Evolutionary conservation across 2,888 invertebrate genomes (phyloP).

Genomic region (Cataglyphis cursor): DNA sequence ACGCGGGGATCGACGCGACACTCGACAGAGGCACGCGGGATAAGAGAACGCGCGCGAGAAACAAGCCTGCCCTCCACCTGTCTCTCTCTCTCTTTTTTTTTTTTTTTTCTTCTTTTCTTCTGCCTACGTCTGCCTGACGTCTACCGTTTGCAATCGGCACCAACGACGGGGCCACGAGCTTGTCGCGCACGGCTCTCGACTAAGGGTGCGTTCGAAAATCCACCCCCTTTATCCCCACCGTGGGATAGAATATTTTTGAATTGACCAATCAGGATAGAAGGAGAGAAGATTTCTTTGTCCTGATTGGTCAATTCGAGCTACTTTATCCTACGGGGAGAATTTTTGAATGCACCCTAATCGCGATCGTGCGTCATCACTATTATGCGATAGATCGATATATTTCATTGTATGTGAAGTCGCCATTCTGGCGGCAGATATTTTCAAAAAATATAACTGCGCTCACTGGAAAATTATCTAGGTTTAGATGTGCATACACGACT

Average conservation of each 20-base stretch:
- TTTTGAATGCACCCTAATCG: neutral
- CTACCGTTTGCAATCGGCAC: slow-evolving; percentile 47
- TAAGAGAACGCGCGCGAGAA: neutral
- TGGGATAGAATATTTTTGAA: too few species aligned
- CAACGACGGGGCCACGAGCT: slow-evolving; percentile 22
- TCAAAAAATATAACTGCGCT: neutral
- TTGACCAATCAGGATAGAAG: too few species aligned
- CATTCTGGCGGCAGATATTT: neutral
- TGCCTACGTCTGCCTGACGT: slow-evolving; percentile 39
- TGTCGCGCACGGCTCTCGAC: slow-evolving; percentile 33
- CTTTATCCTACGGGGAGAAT: too few species aligned
- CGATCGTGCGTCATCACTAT: neutral
- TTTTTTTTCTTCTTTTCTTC: slow-evolving; percentile 6
- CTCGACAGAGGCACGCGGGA: neutral
- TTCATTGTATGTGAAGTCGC: neutral
- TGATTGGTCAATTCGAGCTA: too few species aligned
- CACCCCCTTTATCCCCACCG: too few species aligned
- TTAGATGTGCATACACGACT: neutral
- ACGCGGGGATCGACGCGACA: neutral
- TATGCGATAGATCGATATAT: neutral
- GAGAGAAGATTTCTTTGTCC: too few species aligned
- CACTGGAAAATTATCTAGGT: neutral
- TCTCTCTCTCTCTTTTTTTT: slow-evolving; percentile 15
- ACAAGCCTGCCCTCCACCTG: neutral
- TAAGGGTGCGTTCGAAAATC: neutral